A percentile compares a stretch with the other conserved stretches of the same genome.
These are phyloP conservation scores for Venustaconcha ellipsiformis DNA, from an alignment of 1,140 invertebrate genomes.

Conservation along the genomic window DNA sequence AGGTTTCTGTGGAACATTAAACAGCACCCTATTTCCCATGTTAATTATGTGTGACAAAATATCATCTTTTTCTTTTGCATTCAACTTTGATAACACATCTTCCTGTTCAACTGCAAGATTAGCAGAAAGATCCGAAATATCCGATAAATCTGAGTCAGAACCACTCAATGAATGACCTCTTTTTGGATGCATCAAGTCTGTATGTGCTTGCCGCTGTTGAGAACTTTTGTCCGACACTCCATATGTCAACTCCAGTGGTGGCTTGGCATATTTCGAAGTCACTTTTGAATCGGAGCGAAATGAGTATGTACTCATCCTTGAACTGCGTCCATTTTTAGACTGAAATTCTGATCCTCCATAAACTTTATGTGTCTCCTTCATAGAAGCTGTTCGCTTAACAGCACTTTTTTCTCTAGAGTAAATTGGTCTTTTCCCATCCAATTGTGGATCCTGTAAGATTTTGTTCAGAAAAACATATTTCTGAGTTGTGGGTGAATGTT, in stretches of 20 bases:
- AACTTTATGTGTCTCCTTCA: slow-evolving; percentile 31
- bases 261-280: too few species aligned
- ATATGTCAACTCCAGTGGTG: too few species aligned
- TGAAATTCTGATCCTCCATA: slow-evolving; percentile 4
- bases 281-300: too few species aligned
- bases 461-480: too few species aligned
- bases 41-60: slow-evolving; percentile 43
- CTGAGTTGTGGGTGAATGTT: too few species aligned
- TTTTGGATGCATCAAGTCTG: background rate
- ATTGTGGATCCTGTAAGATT: too few species aligned
- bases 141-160: slow-evolving; percentile 26
- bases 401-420: background rate
- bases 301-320: too few species aligned
- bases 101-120: slow-evolving; percentile 18
- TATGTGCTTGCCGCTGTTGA: too few species aligned
- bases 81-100: slow-evolving; percentile 32
- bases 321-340: too few species aligned
- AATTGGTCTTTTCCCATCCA: too few species aligned
- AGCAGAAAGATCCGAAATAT: slow-evolving; percentile 32
- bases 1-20: slow-evolving; percentile 50
- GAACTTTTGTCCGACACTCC: too few species aligned
- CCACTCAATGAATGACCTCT: slow-evolving; percentile 7
- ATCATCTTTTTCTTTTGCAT: slow-evolving; percentile 46
- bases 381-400: slow-evolving; percentile 29
- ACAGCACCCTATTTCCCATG: slow-evolving; percentile 43